Percentiles rank a stretch among this genome's conserved stretches.
Conservation (phyloP, 2,888 invertebrate species). For the Heteromurus nitidus region DNA sequence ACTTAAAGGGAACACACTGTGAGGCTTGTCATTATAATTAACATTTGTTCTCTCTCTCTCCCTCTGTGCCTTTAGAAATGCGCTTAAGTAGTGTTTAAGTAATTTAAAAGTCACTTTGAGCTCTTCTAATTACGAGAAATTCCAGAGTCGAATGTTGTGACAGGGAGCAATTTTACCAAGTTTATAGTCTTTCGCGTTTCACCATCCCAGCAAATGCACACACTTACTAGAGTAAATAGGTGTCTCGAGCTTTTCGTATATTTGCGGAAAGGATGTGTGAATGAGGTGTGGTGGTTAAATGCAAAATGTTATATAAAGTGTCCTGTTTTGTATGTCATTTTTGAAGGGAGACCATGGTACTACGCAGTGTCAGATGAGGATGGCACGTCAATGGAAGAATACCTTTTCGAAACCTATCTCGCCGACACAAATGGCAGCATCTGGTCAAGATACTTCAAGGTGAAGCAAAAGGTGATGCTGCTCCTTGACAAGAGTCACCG, state of each 20-base stretch:
- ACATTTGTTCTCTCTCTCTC: neutral
- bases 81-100: constrained; percentile 47
- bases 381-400: too few relatives aligned
- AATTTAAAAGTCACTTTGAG: constrained; percentile 46
- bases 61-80: constrained; percentile 46
- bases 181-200: too few relatives aligned
- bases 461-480: constrained; percentile 67
- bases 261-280: too few relatives aligned
- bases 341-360: constrained; percentile 54
- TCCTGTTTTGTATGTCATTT: too few relatives aligned
- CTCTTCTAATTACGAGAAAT: neutral
- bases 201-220: too few relatives aligned
- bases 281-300: too few relatives aligned
- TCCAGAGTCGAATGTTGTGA: too few relatives aligned
- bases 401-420: constrained; percentile 61
- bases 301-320: too few relatives aligned
- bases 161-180: too few relatives aligned
- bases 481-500: constrained; percentile 68
- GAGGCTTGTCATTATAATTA: constrained; percentile 13
- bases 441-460: constrained; percentile 68
- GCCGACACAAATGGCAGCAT: constrained; percentile 63
- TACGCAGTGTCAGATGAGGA: constrained; percentile 67
- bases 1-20: neutral
- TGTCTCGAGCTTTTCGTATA: too few relatives aligned
- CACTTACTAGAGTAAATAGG: too few relatives aligned